These are phyloP conservation scores for Tiliacea citrago DNA, from an alignment of 2,888 invertebrate genomes.

Conservation along the genomic window DNA sequence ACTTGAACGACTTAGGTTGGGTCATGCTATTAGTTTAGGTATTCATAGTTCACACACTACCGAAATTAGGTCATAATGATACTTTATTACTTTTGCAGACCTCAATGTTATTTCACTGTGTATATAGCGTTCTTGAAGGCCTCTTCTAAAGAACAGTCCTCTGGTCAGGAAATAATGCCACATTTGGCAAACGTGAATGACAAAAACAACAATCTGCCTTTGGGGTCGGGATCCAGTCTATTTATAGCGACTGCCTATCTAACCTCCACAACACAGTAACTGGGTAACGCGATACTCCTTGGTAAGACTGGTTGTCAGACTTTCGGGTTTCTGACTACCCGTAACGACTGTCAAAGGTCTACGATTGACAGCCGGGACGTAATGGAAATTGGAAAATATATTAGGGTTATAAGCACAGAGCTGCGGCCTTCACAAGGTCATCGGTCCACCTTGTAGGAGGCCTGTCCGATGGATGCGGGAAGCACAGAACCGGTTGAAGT, in stretches of 20 bases:
- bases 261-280: not conserved
- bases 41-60: conserved; percentile 21
- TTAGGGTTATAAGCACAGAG: not conserved
- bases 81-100: conserved; percentile 11
- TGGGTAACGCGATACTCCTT: not conserved
- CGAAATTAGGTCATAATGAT: conserved; percentile 30
- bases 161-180: not conserved
- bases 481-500: too few species aligned
- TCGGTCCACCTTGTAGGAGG: too few species aligned
- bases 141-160: not conserved
- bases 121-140: conserved; percentile 1
- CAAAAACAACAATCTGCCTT: not conserved
- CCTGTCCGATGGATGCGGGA: too few species aligned
- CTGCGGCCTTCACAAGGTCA: too few species aligned
- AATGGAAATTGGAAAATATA: not conserved
- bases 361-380: not conserved
- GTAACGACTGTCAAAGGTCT: not conserved
- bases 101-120: conserved; percentile 25
- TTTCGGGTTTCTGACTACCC: not conserved
- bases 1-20: conserved; percentile 47
- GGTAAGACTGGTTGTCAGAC: not conserved
- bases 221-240: too few species aligned
- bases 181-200: not conserved
- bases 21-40: conserved; percentile 33
- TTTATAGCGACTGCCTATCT: too few species aligned